These are phyloP conservation scores for Drosophila rellima DNA, from an alignment of 2,888 invertebrate genomes.

Conservation along the genomic window DNA sequence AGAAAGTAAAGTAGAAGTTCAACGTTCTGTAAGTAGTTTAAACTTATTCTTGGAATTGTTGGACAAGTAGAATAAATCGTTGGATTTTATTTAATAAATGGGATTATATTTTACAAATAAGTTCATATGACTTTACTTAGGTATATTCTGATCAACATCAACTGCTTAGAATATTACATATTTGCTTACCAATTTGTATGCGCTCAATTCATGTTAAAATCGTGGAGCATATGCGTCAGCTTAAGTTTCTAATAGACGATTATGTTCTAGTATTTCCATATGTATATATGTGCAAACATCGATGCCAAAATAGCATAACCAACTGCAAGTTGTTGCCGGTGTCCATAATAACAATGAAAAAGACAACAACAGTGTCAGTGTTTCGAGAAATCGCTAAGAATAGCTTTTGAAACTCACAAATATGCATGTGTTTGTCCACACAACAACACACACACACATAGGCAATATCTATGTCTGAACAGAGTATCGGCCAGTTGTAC, in stretches of 20 bases:
- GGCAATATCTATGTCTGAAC: conserved; percentile 19
- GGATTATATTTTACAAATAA: neutral
- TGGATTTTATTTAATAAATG: neutral
- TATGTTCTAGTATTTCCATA: neutral
- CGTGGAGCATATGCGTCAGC: conserved; percentile 5
- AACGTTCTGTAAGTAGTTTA: neutral
- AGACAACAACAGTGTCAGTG: conserved; percentile 55
- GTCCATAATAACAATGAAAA: conserved; percentile 55
- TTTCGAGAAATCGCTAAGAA: conserved; percentile 66
- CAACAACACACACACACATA: conserved; percentile 26
- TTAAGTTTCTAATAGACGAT: neutral
- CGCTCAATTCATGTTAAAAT: neutral
- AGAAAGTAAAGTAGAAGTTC: neutral
- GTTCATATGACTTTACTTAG: too few relatives aligned
- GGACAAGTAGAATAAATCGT: neutral
- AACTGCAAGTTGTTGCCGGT: conserved; percentile 21
- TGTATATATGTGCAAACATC: neutral
- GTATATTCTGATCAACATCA: neutral
- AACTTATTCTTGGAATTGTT: neutral
- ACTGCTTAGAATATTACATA: neutral
- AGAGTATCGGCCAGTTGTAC: conserved; percentile 21
- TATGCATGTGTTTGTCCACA: conserved; percentile 46
- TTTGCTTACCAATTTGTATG: neutral
- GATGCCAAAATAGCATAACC: conserved; percentile 8
- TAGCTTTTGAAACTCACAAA: conserved; percentile 59